Evolutionary conservation across 2,797 vertebrate genomes (phyloP), one percentile per base, ranked within the genome.

Genomic region (Acanthiza pusilla): DNA sequence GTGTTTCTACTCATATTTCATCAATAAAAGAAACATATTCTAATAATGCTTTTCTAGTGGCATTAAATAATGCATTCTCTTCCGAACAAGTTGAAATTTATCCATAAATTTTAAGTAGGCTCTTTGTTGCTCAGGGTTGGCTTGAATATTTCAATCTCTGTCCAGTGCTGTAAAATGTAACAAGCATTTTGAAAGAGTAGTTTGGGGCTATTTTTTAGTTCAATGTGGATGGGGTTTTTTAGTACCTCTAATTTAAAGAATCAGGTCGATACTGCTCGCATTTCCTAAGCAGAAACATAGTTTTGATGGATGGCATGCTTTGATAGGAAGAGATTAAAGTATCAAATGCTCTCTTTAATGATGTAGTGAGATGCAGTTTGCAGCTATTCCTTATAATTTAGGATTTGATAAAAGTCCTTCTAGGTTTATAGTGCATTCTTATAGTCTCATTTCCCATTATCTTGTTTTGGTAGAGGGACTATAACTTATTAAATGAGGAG

Each of bases 101-200:
- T 57, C 88, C 71, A 60, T 94, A 84, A 89, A 63, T 85, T 55
- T 91, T 82, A 85, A 94, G 79, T 45, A 55, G 55, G 16, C 55
- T 65, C 66, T 71, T 91, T 94, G 68, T 89, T 91, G 61, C 81
- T 80, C 5, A 36, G 48, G 32, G 10, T 78, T 97, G 94, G 92
- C 93, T 92, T 67, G 43, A 73, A 36, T 45, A n/a, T 79, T 80
- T 30, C 54, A 50, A 34, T 80, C 93, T 80, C 78, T 92, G 73
- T 95, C 93, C 95, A 95, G 86, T 32, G 53, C 82, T 95, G 79
- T 95, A 95, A 93, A 95, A 83, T 16, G 7, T 89, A 96, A 87
- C 32, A 55, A 77, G 78, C 29, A 1, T 55, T 96, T 91, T 27
- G 34, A 45, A 5, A 70, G 60, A 71, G 63, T 57, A 80, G 23